phyloP scores from a whole-genome alignment of 2,797 vertebrate genomes.

The Garrulus glandarius region DNA sequence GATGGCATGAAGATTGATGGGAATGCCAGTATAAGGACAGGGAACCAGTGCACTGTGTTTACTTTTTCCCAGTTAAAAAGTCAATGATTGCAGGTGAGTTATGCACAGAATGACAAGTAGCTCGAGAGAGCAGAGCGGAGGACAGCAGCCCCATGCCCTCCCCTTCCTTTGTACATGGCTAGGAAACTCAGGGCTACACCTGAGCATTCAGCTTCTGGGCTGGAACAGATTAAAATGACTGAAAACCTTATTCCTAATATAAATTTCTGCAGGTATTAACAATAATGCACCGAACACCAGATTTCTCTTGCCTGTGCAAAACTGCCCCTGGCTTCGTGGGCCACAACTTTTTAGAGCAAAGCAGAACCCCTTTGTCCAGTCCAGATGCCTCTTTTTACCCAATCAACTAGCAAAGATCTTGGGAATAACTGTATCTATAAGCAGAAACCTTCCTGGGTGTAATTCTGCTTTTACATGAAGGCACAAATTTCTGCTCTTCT shows the following conservation, averaged over 20 bases:
- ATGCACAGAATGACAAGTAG: not conserved
- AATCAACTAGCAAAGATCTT: not conserved
- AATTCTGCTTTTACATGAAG: not conserved
- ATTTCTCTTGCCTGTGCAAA: not conserved
- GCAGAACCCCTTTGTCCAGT: not conserved
- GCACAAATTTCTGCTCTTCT: not conserved
- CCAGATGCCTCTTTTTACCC: not conserved
- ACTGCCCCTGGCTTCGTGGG: fast-evolving
- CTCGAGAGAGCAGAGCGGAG: not conserved
- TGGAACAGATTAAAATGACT: not conserved
- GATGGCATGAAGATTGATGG: not conserved
- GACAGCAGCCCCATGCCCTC: not conserved
- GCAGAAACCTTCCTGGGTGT: not conserved
- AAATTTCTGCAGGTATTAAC: not conserved
- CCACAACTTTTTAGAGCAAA: not conserved
- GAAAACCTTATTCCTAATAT: not conserved
- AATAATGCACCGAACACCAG: not conserved
- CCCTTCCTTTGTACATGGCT: not conserved
- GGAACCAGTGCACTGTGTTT: not conserved
- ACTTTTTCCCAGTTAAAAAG: not conserved
- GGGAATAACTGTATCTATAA: not conserved
- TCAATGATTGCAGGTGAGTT: not conserved
- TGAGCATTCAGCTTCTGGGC: not conserved
- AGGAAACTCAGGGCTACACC: not conserved
- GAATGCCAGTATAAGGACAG: not conserved